phyloP scores from a whole-genome alignment of 1,140 invertebrate genomes.

The Bombus confusus region DNA sequence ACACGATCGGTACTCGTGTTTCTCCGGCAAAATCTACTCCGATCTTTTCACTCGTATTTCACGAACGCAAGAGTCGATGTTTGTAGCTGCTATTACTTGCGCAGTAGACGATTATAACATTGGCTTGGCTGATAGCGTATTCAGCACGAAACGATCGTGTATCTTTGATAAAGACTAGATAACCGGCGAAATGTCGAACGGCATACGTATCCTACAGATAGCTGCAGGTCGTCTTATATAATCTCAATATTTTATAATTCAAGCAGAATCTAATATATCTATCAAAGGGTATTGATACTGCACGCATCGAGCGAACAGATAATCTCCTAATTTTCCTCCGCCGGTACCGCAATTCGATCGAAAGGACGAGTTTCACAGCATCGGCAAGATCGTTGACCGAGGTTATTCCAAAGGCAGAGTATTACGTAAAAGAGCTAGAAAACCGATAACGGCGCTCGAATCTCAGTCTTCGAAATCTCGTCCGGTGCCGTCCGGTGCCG shows the following conservation, averaged over 20 bases:
- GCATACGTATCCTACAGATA: background rate
- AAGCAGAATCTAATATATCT: background rate
- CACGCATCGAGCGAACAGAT: background rate
- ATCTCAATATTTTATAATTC: slow-evolving; percentile 4
- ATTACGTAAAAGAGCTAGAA: slow-evolving; percentile 25
- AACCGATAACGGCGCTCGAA: slow-evolving; percentile 14
- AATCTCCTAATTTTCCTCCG: background rate
- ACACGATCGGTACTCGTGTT: too few species aligned
- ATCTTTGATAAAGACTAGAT: background rate
- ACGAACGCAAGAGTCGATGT: too few species aligned
- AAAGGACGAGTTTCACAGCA: background rate
- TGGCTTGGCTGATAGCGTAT: background rate
- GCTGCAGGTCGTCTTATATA: background rate
- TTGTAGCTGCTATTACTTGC: background rate
- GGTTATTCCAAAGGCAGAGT: background rate
- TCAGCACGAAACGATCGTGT: background rate
- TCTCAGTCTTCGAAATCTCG: slow-evolving; percentile 17
- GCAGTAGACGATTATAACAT: background rate
- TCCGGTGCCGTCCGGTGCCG: too few species aligned
- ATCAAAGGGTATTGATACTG: background rate
- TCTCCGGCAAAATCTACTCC: too few species aligned
- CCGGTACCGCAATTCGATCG: background rate
- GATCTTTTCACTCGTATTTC: too few species aligned
- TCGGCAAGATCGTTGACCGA: background rate
- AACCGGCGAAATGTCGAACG: slow-evolving; percentile 13